These are phyloP conservation scores for Cremastinae sp. DNA, from an alignment of 2,888 invertebrate genomes.

Conservation along the genomic window DNA sequence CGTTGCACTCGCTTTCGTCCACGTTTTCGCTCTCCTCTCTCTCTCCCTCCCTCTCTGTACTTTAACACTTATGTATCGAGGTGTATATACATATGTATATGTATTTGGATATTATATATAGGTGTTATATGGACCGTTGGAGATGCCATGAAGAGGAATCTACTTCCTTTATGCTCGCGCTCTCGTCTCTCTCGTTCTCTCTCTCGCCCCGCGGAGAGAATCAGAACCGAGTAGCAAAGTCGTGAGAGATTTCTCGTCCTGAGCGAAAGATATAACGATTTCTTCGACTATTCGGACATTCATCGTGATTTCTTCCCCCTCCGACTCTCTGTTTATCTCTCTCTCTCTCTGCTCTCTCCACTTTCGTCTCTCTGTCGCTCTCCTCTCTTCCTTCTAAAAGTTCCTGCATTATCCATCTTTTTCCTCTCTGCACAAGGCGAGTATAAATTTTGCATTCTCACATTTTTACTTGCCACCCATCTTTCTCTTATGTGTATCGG, in stretches of 20 bases:
- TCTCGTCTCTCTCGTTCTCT: slow-evolving; percentile 55
- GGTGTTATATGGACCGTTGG: slow-evolving; percentile 44
- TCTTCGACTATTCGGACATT: slow-evolving; percentile 56
- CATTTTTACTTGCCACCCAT: slow-evolving; percentile 52
- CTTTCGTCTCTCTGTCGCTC: slow-evolving; percentile 6
- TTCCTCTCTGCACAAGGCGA: not conserved
- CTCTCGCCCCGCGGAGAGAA: slow-evolving; percentile 43
- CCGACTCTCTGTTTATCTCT: slow-evolving; percentile 40
- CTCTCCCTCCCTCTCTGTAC: slow-evolving; percentile 33
- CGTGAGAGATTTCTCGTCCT: slow-evolving; percentile 55
- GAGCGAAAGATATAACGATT: slow-evolving; percentile 52
- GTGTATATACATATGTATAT: slow-evolving; percentile 7
- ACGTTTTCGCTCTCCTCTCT: slow-evolving; percentile 48
- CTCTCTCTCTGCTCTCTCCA: slow-evolving; percentile 12
- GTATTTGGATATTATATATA: slow-evolving; percentile 13
- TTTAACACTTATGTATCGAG: slow-evolving; percentile 19
- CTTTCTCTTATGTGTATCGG: slow-evolving; percentile 6
- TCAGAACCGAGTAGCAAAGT: slow-evolving; percentile 53
- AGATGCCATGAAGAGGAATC: slow-evolving; percentile 38
- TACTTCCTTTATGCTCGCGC: slow-evolving; percentile 56
- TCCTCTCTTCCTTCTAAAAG: not conserved
- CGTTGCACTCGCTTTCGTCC: slow-evolving; percentile 48
- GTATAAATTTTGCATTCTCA: slow-evolving; percentile 27
- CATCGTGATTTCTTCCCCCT: slow-evolving; percentile 61
- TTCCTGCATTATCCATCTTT: slow-evolving; percentile 9